phyloP scores from a whole-genome alignment of 2,113 vertebrate genomes.

The Agapornis roseicollis region DNA sequence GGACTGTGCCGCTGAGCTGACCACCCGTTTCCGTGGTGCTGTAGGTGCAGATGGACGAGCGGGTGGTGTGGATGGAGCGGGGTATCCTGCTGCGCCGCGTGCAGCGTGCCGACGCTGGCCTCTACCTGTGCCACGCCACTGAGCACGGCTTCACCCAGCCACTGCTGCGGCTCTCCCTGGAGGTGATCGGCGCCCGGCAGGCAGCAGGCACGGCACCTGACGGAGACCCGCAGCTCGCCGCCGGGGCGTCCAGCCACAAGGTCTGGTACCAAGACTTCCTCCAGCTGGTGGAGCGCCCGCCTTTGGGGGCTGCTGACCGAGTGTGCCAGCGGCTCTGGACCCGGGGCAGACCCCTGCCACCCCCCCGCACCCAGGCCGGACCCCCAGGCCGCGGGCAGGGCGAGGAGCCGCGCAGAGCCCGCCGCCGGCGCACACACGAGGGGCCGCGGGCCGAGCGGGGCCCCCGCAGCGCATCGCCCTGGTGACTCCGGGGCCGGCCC shows the following conservation, averaged over 20 bases:
- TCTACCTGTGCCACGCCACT: constrained; percentile 87
- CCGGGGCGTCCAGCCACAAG: constrained; percentile 72
- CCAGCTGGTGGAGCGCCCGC: constrained; percentile 90
- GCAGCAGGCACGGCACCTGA: constrained; percentile 50
- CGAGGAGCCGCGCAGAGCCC: constrained; percentile 80
- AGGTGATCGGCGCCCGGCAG: constrained; percentile 80
- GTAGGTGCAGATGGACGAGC: constrained; percentile 84
- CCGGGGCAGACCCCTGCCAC: constrained; percentile 57
- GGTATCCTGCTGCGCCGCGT: constrained; percentile 87
- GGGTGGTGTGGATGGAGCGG: constrained; percentile 78
- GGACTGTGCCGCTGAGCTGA: background rate
- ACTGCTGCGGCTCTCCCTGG: constrained; percentile 83
- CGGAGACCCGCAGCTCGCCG: constrained; percentile 3
- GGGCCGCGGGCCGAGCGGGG: constrained; percentile 77
- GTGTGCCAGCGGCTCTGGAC: constrained; percentile 87
- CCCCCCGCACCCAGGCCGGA: constrained; percentile 22
- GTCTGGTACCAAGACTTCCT: constrained; percentile 97
- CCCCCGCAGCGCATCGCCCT: constrained; percentile 83
- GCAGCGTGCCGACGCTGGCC: constrained; percentile 79
- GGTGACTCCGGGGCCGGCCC: constrained; percentile 55
- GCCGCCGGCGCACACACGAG: constrained; percentile 88
- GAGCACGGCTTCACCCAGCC: constrained; percentile 94
- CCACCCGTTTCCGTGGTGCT: rapidly evolving
- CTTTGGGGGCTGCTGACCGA: constrained; percentile 82
- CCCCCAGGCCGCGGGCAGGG: constrained; percentile 81